These are phyloP conservation scores for Sphinx pinastri DNA, from an alignment of 2,888 invertebrate species.

Conservation along the genomic window DNA sequence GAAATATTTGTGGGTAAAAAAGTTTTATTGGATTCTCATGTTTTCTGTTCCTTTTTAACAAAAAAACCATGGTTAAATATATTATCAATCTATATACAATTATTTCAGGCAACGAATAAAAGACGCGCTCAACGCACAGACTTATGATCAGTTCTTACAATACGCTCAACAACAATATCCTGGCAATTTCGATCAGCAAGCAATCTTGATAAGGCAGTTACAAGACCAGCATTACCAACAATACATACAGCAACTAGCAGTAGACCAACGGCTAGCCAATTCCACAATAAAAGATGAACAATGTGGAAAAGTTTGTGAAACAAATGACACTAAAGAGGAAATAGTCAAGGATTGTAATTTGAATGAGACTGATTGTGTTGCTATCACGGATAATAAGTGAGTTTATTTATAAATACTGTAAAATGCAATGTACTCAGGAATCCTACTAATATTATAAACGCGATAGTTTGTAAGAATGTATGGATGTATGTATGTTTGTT, in stretches of 20 bases:
- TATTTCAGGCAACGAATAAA: slow-evolving; percentile 90
- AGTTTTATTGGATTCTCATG: not conserved
- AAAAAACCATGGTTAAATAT: no score
- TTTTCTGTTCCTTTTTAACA: not conserved
- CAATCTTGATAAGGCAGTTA: slow-evolving; percentile 94
- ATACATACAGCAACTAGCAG: slow-evolving; percentile 97
- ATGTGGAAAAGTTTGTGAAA: slow-evolving; percentile 46
- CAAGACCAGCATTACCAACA: slow-evolving; percentile 99
- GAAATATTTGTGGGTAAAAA: not conserved
- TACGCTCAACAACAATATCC: slow-evolving; percentile 98
- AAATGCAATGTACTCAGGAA: not conserved
- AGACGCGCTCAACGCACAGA: slow-evolving; percentile 97
- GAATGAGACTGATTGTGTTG: slow-evolving; percentile 57
- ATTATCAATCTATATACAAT: no score
- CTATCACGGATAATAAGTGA: slow-evolving; percentile 66
- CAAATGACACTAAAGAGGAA: slow-evolving; percentile 45
- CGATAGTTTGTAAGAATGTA: no score
- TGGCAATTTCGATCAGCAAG: slow-evolving; percentile 95
- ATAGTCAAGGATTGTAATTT: slow-evolving; percentile 61
- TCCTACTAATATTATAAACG: no score
- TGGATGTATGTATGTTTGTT: no score
- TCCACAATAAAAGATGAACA: slow-evolving; percentile 61
- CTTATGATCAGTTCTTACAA: slow-evolving; percentile 92
- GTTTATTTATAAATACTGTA: slow-evolving; percentile 36
- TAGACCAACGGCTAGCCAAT: slow-evolving; percentile 72